phyloP scores from a whole-genome alignment of 1,140 invertebrate species.

The Carposina sasakii region DNA sequence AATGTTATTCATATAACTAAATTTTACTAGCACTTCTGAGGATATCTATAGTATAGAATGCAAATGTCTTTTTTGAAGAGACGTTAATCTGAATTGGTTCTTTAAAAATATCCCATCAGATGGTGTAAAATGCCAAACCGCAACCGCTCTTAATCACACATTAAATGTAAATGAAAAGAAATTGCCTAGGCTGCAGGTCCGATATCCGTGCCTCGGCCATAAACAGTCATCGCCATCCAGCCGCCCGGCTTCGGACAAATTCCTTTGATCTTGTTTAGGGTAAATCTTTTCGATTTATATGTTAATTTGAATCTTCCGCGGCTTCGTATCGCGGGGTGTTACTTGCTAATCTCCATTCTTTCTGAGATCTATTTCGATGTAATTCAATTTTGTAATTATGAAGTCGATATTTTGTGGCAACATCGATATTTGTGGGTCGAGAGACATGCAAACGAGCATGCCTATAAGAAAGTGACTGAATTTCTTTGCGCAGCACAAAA shows the following conservation, averaged over 20 bases:
- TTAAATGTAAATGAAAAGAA: background rate
- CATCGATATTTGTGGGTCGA: constrained; percentile 7
- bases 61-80: background rate
- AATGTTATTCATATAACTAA: background rate
- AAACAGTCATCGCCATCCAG: constrained; percentile 53
- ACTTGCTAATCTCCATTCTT: constrained; percentile 39
- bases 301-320: constrained; percentile 65
- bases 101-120: background rate
- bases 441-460: constrained; percentile 41
- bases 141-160: too few relatives aligned
- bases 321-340: constrained; percentile 35
- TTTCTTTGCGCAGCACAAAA: constrained; percentile 56
- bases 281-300: constrained; percentile 71
- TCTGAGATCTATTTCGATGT: too few relatives aligned
- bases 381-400: constrained; percentile 1
- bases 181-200: background rate
- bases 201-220: constrained; percentile 33
- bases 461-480: constrained; percentile 34
- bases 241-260: constrained; percentile 53
- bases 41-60: background rate
- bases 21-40: background rate
- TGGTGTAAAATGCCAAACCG: background rate
- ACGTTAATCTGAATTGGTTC: background rate
- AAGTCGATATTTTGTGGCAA: constrained; percentile 14
- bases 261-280: constrained; percentile 69